A percentile compares a stretch with the other conserved stretches of the same genome.
Conservation (phyloP, 2,113 vertebrate genomes). For the Muscicapa adusta region DNA sequence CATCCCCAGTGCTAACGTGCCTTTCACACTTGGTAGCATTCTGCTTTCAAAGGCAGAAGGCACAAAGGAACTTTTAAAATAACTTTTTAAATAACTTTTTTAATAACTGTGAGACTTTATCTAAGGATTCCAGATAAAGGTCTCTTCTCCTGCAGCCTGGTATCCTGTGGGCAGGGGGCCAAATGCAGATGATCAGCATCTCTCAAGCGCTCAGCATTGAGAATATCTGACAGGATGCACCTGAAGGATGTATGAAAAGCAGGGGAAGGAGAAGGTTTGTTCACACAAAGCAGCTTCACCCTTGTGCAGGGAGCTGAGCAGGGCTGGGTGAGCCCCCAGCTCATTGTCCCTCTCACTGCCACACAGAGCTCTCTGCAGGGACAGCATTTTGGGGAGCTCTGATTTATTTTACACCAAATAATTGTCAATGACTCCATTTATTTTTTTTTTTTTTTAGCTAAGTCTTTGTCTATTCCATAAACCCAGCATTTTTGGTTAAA, state of each 20-base stretch:
- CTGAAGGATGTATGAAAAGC: constrained; percentile 56
- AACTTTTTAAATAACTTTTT: not conserved
- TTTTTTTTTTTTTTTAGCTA: not conserved
- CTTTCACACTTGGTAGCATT: not conserved
- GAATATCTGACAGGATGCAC: constrained; percentile 64
- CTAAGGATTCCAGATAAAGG: not conserved
- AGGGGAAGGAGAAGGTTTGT: not conserved
- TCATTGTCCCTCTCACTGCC: fast-evolving
- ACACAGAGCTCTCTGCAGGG: not conserved
- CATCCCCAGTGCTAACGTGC: fast-evolving
- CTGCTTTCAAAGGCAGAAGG: not conserved
- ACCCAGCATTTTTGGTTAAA: not conserved
- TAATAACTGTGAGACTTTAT: not conserved
- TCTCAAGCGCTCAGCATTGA: not conserved
- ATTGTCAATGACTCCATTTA: not conserved
- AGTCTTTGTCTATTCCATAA: not conserved
- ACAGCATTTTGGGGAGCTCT: not conserved
- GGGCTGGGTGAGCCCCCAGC: not conserved
- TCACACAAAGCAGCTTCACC: not conserved
- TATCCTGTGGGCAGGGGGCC: constrained; percentile 35
- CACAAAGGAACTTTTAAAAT: not conserved
- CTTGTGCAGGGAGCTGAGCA: not conserved
- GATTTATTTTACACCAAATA: not conserved
- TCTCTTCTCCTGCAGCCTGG: not conserved
- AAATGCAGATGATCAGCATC: not conserved